A percentile compares a stretch with the other conserved stretches of the same genome.
Conservation (phyloP, 1,140 invertebrate species). For the Drosophila triauraria region DNA sequence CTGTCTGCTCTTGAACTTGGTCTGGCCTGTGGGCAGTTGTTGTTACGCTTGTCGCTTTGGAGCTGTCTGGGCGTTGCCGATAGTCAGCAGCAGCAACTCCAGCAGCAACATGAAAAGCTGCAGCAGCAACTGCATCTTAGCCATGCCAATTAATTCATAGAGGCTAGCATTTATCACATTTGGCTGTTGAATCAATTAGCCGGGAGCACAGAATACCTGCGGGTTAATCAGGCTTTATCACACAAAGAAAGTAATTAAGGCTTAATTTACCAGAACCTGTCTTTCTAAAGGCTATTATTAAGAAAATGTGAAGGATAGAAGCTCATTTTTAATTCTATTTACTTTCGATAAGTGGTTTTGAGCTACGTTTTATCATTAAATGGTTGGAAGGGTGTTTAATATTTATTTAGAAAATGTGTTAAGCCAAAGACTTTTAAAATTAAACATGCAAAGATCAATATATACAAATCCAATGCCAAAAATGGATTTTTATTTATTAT, state of each 20-base stretch:
- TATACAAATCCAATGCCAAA: too few relatives aligned
- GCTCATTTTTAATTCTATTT: not conserved
- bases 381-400: too few relatives aligned
- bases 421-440: too few relatives aligned
- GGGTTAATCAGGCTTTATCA: slow-evolving; percentile 34
- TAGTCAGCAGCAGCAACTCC: slow-evolving; percentile 57
- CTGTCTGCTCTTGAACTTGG: slow-evolving; percentile 51
- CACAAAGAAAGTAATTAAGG: slow-evolving; percentile 35
- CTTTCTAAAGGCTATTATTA: not conserved
- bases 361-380: not conserved
- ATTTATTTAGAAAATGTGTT: too few relatives aligned
- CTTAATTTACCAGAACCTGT: slow-evolving; percentile 29
- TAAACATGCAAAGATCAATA: too few relatives aligned
- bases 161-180: slow-evolving; percentile 83
- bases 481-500: too few relatives aligned
- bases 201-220: slow-evolving; percentile 49
- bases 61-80: slow-evolving; percentile 70
- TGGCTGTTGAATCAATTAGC: slow-evolving; percentile 83
- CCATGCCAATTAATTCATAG: slow-evolving; percentile 81
- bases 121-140: slow-evolving; percentile 56
- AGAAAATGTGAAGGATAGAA: not conserved
- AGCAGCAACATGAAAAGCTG: slow-evolving; percentile 22
- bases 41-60: slow-evolving; percentile 75
- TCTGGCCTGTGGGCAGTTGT: slow-evolving; percentile 76
- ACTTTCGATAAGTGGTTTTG: not conserved